Percentiles rank a stretch among this genome's conserved stretches.
phyloP scores from a whole-genome alignment of 2,888 invertebrate species.

The Dicyrtomina minuta region DNA sequence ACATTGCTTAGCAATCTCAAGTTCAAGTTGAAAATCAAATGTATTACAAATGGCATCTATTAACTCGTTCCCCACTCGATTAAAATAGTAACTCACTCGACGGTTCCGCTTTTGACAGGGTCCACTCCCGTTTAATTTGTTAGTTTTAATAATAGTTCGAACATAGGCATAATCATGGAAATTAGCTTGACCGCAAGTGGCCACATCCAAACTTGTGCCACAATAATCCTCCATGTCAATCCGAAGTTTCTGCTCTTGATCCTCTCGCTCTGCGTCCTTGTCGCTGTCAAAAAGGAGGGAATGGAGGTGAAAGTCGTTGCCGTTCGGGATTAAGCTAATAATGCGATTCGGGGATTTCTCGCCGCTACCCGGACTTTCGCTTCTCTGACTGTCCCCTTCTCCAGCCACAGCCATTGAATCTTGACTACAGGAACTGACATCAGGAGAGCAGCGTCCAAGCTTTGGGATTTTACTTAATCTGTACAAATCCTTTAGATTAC shows the following conservation, averaged over 20 bases:
- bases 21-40: slow-evolving; percentile 30
- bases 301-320: no score
- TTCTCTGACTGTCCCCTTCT: no score
- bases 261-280: slow-evolving; percentile 28
- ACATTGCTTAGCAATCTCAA: slow-evolving; percentile 3
- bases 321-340: no score
- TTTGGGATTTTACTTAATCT: neutral
- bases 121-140: slow-evolving; percentile 32
- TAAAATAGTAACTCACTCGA: slow-evolving; percentile 42
- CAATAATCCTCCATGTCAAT: slow-evolving; percentile 42
- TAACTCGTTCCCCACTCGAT: slow-evolving; percentile 38
- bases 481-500: neutral
- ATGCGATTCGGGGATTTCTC: no score
- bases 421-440: neutral
- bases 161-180: slow-evolving; percentile 42
- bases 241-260: slow-evolving; percentile 23
- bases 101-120: slow-evolving; percentile 43
- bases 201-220: slow-evolving; percentile 26
- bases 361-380: no score
- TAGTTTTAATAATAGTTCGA: slow-evolving; percentile 46
- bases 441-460: neutral
- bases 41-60: slow-evolving; percentile 35
- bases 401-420: no score
- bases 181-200: slow-evolving; percentile 3
- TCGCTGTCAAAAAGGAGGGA: slow-evolving; percentile 41